Evolutionary conservation across 2,888 invertebrate genomes (phyloP).

Genomic region (Stictocephala bisonia): DNA sequence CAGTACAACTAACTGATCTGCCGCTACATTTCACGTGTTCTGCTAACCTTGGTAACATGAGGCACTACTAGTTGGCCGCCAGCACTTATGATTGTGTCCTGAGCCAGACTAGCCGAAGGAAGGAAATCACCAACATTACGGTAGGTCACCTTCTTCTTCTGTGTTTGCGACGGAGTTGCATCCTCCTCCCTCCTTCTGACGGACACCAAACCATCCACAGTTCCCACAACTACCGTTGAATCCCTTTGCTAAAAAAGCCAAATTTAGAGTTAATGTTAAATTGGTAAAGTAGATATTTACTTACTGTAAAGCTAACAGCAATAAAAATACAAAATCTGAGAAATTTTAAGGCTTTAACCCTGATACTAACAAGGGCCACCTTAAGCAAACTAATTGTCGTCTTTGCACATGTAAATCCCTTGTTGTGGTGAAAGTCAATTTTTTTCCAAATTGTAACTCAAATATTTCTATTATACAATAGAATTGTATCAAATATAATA

Average conservation of each 20-base stretch:
- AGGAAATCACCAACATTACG: constrained; percentile 62
- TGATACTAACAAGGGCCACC: neutral
- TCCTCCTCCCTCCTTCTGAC: constrained; percentile 79
- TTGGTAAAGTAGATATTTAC: too few relatives aligned
- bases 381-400: too few relatives aligned
- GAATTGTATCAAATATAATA: too few relatives aligned
- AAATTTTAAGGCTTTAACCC: neutral
- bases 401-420: too few relatives aligned
- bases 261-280: neutral
- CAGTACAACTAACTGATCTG: too few relatives aligned
- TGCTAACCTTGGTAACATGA: neutral
- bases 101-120: constrained; percentile 7
- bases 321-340: too few relatives aligned
- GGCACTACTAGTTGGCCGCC: constrained; percentile 5
- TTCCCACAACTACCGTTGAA: constrained; percentile 88
- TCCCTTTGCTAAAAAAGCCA: constrained; percentile 71
- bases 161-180: constrained; percentile 63
- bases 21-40: too few relatives aligned
- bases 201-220: constrained; percentile 92
- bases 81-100: constrained; percentile 11
- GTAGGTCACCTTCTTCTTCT: constrained; percentile 65
- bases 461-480: too few relatives aligned
- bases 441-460: too few relatives aligned
- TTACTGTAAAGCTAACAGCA: too few relatives aligned
- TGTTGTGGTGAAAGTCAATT: too few relatives aligned